Conservation (phyloP, 2,888 invertebrate genomes). For the Meiosimyza decipiens region DNA sequence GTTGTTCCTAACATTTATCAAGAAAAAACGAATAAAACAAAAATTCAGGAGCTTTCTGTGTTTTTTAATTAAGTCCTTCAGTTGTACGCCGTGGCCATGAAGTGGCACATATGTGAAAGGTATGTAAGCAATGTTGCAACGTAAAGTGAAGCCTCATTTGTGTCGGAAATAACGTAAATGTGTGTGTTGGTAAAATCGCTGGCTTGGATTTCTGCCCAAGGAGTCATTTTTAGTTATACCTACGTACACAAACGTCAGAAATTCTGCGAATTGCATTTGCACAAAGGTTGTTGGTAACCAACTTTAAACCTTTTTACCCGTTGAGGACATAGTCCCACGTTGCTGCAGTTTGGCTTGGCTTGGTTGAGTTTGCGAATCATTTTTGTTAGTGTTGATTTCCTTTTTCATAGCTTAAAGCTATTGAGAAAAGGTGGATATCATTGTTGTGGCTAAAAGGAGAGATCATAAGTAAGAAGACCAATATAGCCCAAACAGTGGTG, state of each 20-base stretch:
- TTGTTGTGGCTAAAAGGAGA: conserved; percentile 13
- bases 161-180: not conserved
- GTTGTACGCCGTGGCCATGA: too few species aligned
- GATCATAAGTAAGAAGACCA: conserved; percentile 6
- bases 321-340: not conserved
- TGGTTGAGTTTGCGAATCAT: not conserved
- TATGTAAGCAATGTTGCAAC: not conserved
- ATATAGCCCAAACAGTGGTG: conserved; percentile 17
- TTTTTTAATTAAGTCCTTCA: too few species aligned
- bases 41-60: too few species aligned
- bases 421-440: conserved; percentile 18
- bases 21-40: too few species aligned
- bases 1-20: too few species aligned
- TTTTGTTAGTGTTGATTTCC: conserved; percentile 16
- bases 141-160: conserved; percentile 5
- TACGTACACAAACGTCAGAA: not conserved
- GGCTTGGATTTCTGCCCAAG: conserved; percentile 39
- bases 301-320: conserved; percentile 22
- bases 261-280: conserved; percentile 23
- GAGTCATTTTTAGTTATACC: conserved; percentile 39
- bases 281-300: conserved; percentile 18
- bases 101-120: too few species aligned
- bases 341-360: not conserved
- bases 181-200: conserved; percentile 22
- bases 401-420: conserved; percentile 21